Evolutionary conservation across 2,797 vertebrate genomes (phyloP).

Genomic region (Macropodus opercularis): DNA sequence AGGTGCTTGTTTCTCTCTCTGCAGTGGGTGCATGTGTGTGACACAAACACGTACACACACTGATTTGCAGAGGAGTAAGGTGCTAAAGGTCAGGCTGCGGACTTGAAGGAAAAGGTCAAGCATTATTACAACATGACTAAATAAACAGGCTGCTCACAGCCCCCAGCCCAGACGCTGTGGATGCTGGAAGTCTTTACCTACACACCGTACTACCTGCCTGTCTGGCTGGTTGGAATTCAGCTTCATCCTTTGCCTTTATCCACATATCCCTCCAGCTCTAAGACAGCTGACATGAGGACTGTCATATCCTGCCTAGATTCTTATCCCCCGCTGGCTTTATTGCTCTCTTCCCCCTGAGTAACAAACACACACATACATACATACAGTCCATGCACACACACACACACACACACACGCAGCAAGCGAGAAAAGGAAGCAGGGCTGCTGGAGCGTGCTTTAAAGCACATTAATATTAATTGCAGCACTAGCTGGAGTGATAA

Average conservation of each 20-base stretch:
- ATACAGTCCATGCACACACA: too few species aligned
- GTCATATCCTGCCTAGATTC: constrained; percentile 84
- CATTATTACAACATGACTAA: constrained; percentile 84
- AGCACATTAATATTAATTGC: constrained; percentile 86
- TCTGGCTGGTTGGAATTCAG: constrained; percentile 57
- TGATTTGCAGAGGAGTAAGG: constrained; percentile 59
- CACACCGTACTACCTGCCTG: constrained; percentile 49
- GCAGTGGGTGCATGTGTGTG: constrained; percentile 24
- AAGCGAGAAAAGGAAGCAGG: constrained; percentile 43
- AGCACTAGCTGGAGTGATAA: constrained; percentile 76
- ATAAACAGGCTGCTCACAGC: constrained; percentile 74
- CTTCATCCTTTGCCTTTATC: constrained; percentile 76
- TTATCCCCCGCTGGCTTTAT: constrained; percentile 76
- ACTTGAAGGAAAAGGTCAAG: constrained; percentile 84
- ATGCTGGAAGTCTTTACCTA: constrained; percentile 40
- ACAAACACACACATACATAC: constrained; percentile 42
- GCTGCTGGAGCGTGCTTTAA: constrained; percentile 79
- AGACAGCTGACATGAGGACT: constrained; percentile 81
- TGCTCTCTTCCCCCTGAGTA: constrained; percentile 76
- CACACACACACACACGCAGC: constrained; percentile 4
- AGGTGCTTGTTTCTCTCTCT: constrained; percentile 54
- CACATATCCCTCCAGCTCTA: constrained; percentile 72
- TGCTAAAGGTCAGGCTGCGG: constrained; percentile 78
- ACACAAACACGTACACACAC: constrained; percentile 24
- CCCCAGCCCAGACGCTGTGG: constrained; percentile 43